Conservation (phyloP, 1,140 invertebrate species). For the Tetramorium parvispinum region DNA sequence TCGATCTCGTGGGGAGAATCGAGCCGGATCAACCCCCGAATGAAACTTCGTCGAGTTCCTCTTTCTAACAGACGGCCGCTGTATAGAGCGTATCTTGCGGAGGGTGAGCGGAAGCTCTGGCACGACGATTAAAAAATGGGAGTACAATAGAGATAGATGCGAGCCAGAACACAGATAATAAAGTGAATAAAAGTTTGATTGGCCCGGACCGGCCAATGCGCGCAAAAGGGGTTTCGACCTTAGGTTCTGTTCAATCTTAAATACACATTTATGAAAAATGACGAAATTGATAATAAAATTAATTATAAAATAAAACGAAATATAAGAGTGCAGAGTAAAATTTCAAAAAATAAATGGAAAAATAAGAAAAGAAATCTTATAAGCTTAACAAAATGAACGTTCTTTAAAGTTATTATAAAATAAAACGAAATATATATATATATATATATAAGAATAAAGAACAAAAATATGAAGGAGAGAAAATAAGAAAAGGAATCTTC, state of each 20-base stretch:
- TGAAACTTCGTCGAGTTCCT: neutral
- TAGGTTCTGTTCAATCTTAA: neutral
- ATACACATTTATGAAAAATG: neutral
- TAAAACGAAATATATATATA: too few relatives aligned
- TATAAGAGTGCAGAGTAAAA: too few relatives aligned
- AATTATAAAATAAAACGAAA: neutral
- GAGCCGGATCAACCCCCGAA: constrained; percentile 19
- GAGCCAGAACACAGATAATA: neutral
- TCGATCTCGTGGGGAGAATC: constrained; percentile 42
- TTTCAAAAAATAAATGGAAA: too few relatives aligned
- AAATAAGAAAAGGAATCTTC: neutral
- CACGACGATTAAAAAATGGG: constrained; percentile 10
- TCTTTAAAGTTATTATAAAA: too few relatives aligned
- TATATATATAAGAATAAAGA: too few relatives aligned
- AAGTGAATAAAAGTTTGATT: constrained; percentile 5
- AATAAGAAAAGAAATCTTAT: too few relatives aligned
- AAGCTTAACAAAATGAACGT: too few relatives aligned
- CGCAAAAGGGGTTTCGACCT: neutral
- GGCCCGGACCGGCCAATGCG: neutral
- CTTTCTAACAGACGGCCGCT: neutral
- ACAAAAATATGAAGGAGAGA: too few relatives aligned
- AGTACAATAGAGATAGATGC: neutral
- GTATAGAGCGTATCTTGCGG: neutral
- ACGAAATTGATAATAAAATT: neutral
- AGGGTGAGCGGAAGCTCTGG: neutral